Conservation (phyloP, 2,888 invertebrate genomes). For the Miltochrista miniata region DNA sequence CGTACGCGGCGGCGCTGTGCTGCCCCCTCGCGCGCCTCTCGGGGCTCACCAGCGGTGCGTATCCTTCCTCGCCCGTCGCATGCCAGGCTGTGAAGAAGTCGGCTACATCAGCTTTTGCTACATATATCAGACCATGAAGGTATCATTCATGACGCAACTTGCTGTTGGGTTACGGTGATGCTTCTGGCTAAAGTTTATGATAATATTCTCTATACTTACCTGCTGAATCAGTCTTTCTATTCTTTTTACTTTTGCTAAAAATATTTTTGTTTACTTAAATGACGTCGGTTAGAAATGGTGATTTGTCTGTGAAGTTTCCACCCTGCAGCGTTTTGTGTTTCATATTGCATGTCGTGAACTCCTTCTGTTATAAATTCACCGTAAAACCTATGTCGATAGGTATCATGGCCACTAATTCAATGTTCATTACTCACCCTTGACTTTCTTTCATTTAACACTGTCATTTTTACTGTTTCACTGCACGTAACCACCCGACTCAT, state of each 20-base stretch:
- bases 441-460: no score
- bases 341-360: no score
- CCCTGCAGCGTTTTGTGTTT: no score
- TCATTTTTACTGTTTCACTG: no score
- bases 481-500: no score
- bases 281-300: background rate
- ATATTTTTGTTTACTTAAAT: background rate
- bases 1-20: slow-evolving; percentile 91
- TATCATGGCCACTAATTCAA: no score
- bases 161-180: slow-evolving; percentile 27
- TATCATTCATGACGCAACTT: slow-evolving; percentile 47
- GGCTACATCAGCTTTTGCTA: slow-evolving; percentile 68
- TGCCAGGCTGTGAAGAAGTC: slow-evolving; percentile 58
- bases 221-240: background rate
- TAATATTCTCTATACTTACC: background rate
- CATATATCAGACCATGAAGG: slow-evolving; percentile 77
- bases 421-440: no score
- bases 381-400: no score
- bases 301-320: no score
- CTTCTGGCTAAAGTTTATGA: slow-evolving; percentile 8
- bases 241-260: no score
- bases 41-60: slow-evolving; percentile 85
- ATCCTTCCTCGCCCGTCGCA: slow-evolving; percentile 74
- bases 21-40: slow-evolving; percentile 84
- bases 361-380: no score